phyloP scores from a whole-genome alignment of 2,888 invertebrate species.

The Napeogenes sylphis region DNA sequence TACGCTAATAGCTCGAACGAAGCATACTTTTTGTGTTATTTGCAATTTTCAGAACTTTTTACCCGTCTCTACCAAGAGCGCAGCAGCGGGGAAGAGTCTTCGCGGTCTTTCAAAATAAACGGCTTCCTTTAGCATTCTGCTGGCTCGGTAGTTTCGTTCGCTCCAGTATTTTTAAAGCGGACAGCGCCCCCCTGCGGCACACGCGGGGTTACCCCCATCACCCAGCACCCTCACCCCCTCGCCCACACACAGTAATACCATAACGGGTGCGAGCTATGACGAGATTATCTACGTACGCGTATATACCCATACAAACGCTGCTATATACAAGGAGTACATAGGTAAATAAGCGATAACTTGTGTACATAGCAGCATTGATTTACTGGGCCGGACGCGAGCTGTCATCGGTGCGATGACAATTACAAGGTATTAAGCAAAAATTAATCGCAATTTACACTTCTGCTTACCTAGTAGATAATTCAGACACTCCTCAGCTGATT shows the following conservation, averaged over 20 bases:
- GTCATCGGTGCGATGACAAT: slow-evolving; percentile 64
- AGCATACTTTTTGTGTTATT: slow-evolving; percentile 42
- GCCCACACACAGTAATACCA: slow-evolving; percentile 74
- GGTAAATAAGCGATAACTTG: slow-evolving; percentile 68
- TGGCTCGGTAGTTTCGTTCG: slow-evolving; percentile 61
- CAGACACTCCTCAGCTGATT: not conserved
- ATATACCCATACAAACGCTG: slow-evolving; percentile 61
- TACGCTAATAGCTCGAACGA: slow-evolving; percentile 48
- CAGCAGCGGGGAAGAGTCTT: slow-evolving; percentile 42
- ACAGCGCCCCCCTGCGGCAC: slow-evolving; percentile 66
- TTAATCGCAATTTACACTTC: slow-evolving; percentile 23
- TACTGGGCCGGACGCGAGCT: slow-evolving; percentile 64
- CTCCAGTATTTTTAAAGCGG: slow-evolving; percentile 75
- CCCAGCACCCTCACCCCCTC: slow-evolving; percentile 43
- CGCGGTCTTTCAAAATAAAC: slow-evolving; percentile 68
- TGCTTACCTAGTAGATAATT: slow-evolving; percentile 8
- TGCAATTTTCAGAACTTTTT: slow-evolving; percentile 53
- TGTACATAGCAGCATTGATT: slow-evolving; percentile 71
- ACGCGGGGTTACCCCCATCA: slow-evolving; percentile 46
- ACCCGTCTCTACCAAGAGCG: slow-evolving; percentile 49
- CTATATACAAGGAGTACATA: slow-evolving; percentile 64
- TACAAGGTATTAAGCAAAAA: slow-evolving; percentile 55
- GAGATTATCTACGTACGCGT: slow-evolving; percentile 75
- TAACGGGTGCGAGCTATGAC: slow-evolving; percentile 77
- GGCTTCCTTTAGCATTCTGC: slow-evolving; percentile 66